Conservation (phyloP, 2,113 vertebrate genomes). For the Ceyx margarethae region DNA sequence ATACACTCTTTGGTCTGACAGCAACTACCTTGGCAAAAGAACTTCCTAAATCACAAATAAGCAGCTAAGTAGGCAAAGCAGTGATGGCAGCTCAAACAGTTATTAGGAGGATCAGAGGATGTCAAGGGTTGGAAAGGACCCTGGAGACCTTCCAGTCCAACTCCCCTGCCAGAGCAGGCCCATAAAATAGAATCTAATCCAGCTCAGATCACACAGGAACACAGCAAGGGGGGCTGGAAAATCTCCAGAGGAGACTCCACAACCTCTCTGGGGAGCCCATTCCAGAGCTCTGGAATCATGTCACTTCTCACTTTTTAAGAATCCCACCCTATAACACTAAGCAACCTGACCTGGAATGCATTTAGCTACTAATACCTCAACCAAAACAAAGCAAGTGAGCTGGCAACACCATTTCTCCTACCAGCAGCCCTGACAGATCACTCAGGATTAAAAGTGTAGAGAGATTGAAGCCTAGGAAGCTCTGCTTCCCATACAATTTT, state of each 20-base stretch:
- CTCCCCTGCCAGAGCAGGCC: too few species aligned
- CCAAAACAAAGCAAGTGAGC: not conserved
- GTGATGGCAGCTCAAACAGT: not conserved
- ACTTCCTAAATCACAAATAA: not conserved
- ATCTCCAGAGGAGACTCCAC: too few species aligned
- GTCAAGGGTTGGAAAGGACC: too few species aligned
- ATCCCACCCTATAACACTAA: not conserved
- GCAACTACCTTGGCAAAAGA: not conserved
- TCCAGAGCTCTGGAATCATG: not conserved
- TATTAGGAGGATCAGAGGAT: not conserved
- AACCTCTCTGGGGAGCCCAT: too few species aligned
- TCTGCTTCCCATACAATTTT: not conserved
- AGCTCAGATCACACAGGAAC: too few species aligned
- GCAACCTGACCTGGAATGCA: not conserved
- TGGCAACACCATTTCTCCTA: not conserved
- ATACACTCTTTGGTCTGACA: not conserved
- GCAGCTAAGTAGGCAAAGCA: not conserved
- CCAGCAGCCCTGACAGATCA: not conserved
- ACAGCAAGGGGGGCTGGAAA: too few species aligned
- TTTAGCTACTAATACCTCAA: not conserved
- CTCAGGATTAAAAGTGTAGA: not conserved
- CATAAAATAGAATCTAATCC: too few species aligned
- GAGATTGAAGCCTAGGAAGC: not conserved
- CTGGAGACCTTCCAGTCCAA: too few species aligned
- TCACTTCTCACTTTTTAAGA: not conserved